Base-by-base conservation (phyloP, 2,888 invertebrate species). In the Apantesis nais region DNA sequence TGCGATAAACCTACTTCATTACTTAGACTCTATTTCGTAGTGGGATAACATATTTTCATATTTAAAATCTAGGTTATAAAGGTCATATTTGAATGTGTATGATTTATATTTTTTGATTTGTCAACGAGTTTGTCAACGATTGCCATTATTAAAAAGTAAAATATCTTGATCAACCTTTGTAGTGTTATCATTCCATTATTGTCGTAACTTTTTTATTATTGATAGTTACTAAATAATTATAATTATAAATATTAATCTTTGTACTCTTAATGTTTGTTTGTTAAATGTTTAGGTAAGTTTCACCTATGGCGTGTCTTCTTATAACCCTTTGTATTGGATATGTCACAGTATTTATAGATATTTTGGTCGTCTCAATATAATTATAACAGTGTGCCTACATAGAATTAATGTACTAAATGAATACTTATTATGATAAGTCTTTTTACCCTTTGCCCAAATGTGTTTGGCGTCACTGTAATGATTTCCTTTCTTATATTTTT, bases 1-100 rank as follows among this genome's bases (percentile, higher is more conserved):
- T 37, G 55, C 64, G 19, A 67, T 65, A 60, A 67, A 66, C 41
- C 48, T 64, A 55, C 63, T 29, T 55, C 16, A 25, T 68, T 58
- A 58, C 25, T 60, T 22, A 31, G 62, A 19, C 39, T 34, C n/a
- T n/a, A n/a, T n/a, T n/a, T n/a, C n/a, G n/a, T 58, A 16, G 41
- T 4, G 1, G 11, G 9, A n/a, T 25, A 29, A n/a, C 25, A 19
- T 16, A 29, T 31, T 63, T 29, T 41, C 19, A 22, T 14, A 25
- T 16, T 62, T 41, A n/a, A 41, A 8, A 2, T 62, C 0, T 11
- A 29, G 39, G 8, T 16, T 1, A 5, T 63, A 62, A 34, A 62
- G 5, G 4, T 31, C 44, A 44, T 44, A 31, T 44, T 44, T 22
- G 19, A 41, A 25, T 62, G 19, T 19, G 8, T 39, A 25, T 16